Conservation (phyloP, 2,888 invertebrate genomes). For the Lepetodrilus schrolli region DNA sequence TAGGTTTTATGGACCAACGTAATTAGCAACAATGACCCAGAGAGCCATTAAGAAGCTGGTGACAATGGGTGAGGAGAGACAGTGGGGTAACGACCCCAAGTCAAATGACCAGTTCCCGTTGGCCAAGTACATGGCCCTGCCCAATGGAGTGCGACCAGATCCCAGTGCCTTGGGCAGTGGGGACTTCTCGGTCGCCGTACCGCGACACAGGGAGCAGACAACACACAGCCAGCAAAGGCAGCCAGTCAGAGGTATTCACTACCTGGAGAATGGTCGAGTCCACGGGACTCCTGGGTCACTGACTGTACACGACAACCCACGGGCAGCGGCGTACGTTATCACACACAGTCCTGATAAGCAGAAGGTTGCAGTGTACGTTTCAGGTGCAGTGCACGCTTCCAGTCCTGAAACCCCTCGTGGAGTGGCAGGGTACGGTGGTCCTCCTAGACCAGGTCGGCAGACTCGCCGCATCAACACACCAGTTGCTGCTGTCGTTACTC, state of each 20-base stretch:
- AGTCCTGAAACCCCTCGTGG: too few species aligned
- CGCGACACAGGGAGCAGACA: background rate
- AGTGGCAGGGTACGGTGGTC: background rate
- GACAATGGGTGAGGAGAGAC: constrained; percentile 31
- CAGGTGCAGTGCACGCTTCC: too few species aligned
- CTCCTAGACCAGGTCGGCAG: background rate
- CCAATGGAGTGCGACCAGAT: constrained; percentile 42
- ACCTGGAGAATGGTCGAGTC: background rate
- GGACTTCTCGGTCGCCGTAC: background rate
- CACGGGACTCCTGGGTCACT: background rate
- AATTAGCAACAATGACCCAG: constrained; percentile 45
- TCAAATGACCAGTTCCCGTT: constrained; percentile 48
- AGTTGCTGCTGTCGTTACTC: background rate
- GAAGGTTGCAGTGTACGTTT: too few species aligned
- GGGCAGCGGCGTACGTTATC: background rate
- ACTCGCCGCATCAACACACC: background rate
- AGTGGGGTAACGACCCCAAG: background rate
- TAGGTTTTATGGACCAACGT: constrained; percentile 26
- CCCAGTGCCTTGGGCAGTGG: constrained; percentile 11
- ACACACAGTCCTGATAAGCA: constrained; percentile 7
- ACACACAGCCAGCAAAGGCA: background rate
- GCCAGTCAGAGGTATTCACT: constrained; percentile 24
- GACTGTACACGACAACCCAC: background rate
- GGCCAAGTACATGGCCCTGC: constrained; percentile 59
- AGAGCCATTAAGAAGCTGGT: constrained; percentile 49